A percentile compares a stretch with the other conserved stretches of the same genome.
Conservation (phyloP, 2,888 invertebrate genomes). For the Plusia festucae region DNA sequence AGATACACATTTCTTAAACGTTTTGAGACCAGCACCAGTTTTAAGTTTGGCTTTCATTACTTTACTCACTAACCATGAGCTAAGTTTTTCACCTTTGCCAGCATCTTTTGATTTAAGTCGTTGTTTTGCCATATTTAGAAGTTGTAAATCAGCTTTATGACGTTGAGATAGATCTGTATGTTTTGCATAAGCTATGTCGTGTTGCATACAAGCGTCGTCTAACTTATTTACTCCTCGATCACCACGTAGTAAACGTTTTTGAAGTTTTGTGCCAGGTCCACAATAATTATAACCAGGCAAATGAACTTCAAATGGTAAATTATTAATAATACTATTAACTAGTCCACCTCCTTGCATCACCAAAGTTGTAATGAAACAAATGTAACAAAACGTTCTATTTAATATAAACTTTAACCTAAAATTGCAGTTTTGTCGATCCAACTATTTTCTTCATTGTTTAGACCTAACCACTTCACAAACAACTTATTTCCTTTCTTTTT, state of each 20-base stretch:
- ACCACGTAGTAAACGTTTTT: not conserved
- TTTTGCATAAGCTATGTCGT: not conserved
- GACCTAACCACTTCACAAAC: slow-evolving; percentile 37
- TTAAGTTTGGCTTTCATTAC: slow-evolving; percentile 20
- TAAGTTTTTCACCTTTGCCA: slow-evolving; percentile 6
- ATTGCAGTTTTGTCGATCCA: slow-evolving; percentile 31
- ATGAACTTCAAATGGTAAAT: slow-evolving; percentile 16
- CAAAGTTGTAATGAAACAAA: not conserved
- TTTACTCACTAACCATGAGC: slow-evolving; percentile 8
- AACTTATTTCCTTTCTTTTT: slow-evolving; percentile 16
- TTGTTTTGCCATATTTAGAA: slow-evolving; percentile 5
- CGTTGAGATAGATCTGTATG: not conserved
- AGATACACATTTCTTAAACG: slow-evolving; percentile 31
- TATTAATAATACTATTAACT: slow-evolving; percentile 24
- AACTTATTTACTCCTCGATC: not conserved
- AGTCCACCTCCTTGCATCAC: slow-evolving; percentile 14
- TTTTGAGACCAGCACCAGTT: slow-evolving; percentile 26
- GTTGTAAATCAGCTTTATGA: slow-evolving; percentile 9
- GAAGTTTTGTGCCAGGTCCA: slow-evolving; percentile 2
- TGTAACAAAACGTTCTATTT: not conserved
- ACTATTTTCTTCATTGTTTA: slow-evolving; percentile 29
- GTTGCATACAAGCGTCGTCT: not conserved
- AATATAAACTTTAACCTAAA: no score
- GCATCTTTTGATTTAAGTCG: slow-evolving; percentile 4
- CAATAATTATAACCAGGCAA: slow-evolving; percentile 8